Percentiles rank a stretch among this genome's conserved stretches.
Evolutionary conservation across 2,113 vertebrate genomes (phyloP).

Genomic region (Serranochromis macrocephalus): DNA sequence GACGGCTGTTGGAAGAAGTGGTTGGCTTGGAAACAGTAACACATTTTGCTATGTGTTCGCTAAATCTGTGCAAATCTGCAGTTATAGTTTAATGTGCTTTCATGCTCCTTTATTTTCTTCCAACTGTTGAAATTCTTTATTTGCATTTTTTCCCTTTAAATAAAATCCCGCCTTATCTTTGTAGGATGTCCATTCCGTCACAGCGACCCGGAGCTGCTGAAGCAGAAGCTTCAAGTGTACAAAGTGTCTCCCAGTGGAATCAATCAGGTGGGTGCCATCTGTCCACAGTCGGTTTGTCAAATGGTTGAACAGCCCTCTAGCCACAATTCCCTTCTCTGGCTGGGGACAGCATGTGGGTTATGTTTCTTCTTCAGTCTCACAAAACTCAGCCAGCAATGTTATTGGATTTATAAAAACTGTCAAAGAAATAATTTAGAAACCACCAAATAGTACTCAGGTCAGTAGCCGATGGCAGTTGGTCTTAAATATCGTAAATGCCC

Average conservation of each 20-base stretch:
- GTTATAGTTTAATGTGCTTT: background rate
- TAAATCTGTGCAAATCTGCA: background rate
- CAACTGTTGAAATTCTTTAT: background rate
- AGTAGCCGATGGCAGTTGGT: background rate
- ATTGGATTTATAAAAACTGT: background rate
- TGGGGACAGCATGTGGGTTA: background rate
- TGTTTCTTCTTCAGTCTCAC: background rate
- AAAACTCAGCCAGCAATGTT: background rate
- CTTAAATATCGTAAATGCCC: background rate
- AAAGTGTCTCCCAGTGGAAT: constrained; percentile 81
- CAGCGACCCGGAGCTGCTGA: constrained; percentile 88
- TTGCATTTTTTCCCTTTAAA: background rate
- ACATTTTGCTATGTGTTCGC: background rate
- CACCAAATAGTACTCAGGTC: background rate
- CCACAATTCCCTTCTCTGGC: background rate
- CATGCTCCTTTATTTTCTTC: background rate
- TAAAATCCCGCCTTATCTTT: background rate
- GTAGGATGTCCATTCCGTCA: constrained; percentile 95
- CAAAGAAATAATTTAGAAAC: background rate
- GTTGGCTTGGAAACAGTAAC: background rate
- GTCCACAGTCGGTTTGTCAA: background rate
- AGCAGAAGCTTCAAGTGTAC: constrained; percentile 90
- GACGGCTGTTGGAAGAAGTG: background rate
- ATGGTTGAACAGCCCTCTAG: background rate
- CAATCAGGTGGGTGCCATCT: constrained; percentile 75